phyloP scores from a whole-genome alignment of 1,140 invertebrate genomes.

The Cecropterus lyciades region DNA sequence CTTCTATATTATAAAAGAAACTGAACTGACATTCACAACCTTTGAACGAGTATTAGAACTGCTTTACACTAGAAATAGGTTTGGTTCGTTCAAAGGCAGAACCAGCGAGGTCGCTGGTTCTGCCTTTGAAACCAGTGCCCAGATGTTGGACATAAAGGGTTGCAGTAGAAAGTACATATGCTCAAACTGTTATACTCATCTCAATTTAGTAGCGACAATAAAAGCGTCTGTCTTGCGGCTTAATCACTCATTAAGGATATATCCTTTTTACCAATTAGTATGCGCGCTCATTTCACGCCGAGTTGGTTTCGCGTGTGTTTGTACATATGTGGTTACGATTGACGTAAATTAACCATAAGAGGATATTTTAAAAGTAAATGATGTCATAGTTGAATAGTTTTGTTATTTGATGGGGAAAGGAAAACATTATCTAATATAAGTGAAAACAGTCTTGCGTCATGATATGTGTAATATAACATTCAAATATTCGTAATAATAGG shows the following conservation, averaged over 20 bases:
- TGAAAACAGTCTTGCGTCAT: not conserved
- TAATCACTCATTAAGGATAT: conserved; percentile 78
- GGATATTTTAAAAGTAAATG: not conserved
- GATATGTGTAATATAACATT: too few relatives aligned
- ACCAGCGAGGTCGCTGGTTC: too few relatives aligned
- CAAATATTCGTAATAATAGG: too few relatives aligned
- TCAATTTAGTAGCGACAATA: conserved; percentile 8
- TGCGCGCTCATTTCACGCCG: conserved; percentile 67
- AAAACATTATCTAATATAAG: conserved; percentile 5
- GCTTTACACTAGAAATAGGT: too few relatives aligned
- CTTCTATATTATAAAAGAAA: too few relatives aligned
- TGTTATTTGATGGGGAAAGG: not conserved
- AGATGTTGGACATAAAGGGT: too few relatives aligned
- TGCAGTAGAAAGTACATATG: too few relatives aligned
- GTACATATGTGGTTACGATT: conserved; percentile 41
- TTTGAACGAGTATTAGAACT: too few relatives aligned
- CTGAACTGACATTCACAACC: too few relatives aligned
- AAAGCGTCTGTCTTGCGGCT: conserved; percentile 51
- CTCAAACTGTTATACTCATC: not conserved
- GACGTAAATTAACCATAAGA: not conserved
- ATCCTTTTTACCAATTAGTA: conserved; percentile 75
- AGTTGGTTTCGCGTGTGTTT: conserved; percentile 55
- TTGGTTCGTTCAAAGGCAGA: too few relatives aligned
- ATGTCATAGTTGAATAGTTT: not conserved
- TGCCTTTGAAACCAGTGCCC: too few relatives aligned